phyloP scores from a whole-genome alignment of 2,797 vertebrate genomes.

The Caiman crocodilus region DNA sequence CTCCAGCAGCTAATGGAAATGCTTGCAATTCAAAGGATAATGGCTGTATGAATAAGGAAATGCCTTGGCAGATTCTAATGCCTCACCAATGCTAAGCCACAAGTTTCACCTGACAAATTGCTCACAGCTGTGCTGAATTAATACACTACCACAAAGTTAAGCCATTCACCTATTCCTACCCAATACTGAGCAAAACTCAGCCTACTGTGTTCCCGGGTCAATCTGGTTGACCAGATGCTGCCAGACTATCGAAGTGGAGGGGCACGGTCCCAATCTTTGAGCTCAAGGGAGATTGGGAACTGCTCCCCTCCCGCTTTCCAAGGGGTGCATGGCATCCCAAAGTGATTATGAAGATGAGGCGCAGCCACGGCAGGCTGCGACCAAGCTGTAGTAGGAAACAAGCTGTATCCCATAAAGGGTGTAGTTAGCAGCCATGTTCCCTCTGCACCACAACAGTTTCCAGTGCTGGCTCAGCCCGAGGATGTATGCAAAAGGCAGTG shows the following conservation, averaged over 20 bases:
- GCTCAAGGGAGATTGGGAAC: not conserved
- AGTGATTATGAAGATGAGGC: not conserved
- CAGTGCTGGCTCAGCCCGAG: not conserved
- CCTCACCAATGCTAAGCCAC: not conserved
- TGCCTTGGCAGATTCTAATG: slow-evolving; percentile 20
- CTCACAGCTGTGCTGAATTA: slow-evolving; percentile 24
- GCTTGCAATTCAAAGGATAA: slow-evolving; percentile 60
- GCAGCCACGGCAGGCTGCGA: not conserved
- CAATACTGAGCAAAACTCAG: slow-evolving; percentile 2
- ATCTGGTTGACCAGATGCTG: not conserved
- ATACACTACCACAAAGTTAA: slow-evolving; percentile 25
- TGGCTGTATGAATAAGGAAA: slow-evolving; percentile 32
- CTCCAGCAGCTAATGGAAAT: slow-evolving; percentile 70
- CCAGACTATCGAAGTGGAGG: not conserved
- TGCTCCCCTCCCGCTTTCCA: not conserved
- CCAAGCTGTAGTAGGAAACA: not conserved
- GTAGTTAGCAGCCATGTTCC: not conserved
- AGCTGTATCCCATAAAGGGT: not conserved
- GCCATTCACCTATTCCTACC: slow-evolving; percentile 3
- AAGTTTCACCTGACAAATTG: slow-evolving; percentile 34
- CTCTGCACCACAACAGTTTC: not conserved
- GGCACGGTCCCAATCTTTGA: not conserved
- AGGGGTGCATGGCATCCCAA: not conserved
- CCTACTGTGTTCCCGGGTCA: not conserved
- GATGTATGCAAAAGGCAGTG: not conserved